Evolutionary conservation across 2,797 vertebrate genomes (phyloP).

Genomic region (Crax fasciolata): DNA sequence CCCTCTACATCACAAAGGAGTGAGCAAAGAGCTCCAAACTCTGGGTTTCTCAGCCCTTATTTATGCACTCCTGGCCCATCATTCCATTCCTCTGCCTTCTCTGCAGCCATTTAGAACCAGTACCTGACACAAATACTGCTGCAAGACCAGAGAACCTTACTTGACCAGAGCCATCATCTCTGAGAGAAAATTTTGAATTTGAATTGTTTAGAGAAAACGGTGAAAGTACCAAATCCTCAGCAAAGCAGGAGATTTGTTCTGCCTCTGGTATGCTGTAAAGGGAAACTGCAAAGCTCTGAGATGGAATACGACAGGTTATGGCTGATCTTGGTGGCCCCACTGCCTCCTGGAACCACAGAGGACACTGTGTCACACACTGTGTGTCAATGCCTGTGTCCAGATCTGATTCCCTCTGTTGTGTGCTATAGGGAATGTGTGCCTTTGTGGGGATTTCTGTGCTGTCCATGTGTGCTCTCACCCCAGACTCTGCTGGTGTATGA

Average conservation of each 20-base stretch:
- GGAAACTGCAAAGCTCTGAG: constrained; percentile 6
- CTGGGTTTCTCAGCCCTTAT: background rate
- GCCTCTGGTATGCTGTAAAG: background rate
- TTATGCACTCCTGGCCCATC: background rate
- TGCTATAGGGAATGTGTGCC: background rate
- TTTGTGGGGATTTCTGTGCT: background rate
- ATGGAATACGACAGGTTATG: constrained; percentile 36
- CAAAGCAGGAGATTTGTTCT: background rate
- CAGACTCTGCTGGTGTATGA: background rate
- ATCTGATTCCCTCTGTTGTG: background rate
- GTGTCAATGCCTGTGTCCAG: background rate
- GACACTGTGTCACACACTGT: background rate
- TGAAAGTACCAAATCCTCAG: background rate
- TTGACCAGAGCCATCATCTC: background rate
- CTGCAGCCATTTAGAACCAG: background rate
- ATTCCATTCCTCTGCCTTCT: background rate
- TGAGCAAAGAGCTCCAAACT: background rate
- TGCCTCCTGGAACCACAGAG: background rate
- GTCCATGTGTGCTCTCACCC: rapidly evolving
- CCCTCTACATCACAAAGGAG: background rate
- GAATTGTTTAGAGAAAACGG: background rate
- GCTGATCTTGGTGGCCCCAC: background rate
- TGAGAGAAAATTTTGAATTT: background rate
- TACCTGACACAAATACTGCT: background rate
- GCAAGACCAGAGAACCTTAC: background rate